Percentiles rank a stretch among this genome's conserved stretches.
Evolutionary conservation across 2,888 invertebrate genomes (phyloP).

Genomic region (Dasysyrphus albostriatus): DNA sequence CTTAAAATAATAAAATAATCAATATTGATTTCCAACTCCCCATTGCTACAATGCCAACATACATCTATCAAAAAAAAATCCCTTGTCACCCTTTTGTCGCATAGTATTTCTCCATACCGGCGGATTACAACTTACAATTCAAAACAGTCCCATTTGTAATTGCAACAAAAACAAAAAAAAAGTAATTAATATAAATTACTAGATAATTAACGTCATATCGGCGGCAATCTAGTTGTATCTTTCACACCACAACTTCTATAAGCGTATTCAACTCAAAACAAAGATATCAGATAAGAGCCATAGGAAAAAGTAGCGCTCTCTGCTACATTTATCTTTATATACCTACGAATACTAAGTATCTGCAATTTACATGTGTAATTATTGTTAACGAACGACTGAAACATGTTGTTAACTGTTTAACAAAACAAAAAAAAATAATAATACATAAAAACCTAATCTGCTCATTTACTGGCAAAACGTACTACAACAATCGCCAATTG

Average conservation of each 20-base stretch:
- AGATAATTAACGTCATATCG: conserved; percentile 61
- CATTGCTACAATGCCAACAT: too few species aligned
- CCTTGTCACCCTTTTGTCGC: background rate
- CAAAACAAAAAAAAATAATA: conserved; percentile 31
- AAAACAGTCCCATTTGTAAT: conserved; percentile 4
- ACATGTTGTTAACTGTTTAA: conserved; percentile 65
- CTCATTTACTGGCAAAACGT: conserved; percentile 55
- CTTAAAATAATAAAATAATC: too few species aligned
- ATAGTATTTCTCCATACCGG: background rate
- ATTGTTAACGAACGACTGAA: conserved; percentile 63
- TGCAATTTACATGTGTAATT: conserved; percentile 75
- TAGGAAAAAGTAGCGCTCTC: background rate
- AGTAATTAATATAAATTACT: conserved; percentile 62
- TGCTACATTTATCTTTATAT: conserved; percentile 35
- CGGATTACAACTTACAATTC: background rate
- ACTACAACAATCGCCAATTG: conserved; percentile 48
- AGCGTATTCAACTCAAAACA: background rate
- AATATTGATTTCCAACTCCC: too few species aligned
- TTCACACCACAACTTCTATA: conserved; percentile 38
- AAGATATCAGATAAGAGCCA: conserved; percentile 54
- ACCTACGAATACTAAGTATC: conserved; percentile 63
- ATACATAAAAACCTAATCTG: conserved; percentile 50
- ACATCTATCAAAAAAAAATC: too few species aligned
- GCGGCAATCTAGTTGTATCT: conserved; percentile 69
- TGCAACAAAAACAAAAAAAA: conserved; percentile 6